Conservation (phyloP, 2,888 invertebrate species). For the Drosophila monieri region DNA sequence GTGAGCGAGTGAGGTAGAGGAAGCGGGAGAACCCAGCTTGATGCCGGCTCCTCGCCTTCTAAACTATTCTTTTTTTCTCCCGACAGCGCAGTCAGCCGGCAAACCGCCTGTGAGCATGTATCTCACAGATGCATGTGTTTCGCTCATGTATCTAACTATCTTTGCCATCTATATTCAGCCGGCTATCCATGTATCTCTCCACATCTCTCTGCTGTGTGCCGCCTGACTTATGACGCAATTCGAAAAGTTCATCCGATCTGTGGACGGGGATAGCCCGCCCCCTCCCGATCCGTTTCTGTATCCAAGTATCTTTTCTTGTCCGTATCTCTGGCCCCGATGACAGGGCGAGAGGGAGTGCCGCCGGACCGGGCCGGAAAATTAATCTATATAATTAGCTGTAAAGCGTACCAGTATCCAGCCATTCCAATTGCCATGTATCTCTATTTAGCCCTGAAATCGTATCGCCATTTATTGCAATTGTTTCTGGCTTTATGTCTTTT, state of each 20-base stretch:
- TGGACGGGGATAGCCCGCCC: neutral
- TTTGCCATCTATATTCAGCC: constrained; percentile 52
- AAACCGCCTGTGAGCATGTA: constrained; percentile 34
- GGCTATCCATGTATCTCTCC: constrained; percentile 35
- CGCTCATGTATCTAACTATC: constrained; percentile 65
- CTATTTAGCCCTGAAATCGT: constrained; percentile 69
- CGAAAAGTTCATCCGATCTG: constrained; percentile 51
- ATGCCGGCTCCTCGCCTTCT: constrained; percentile 31
- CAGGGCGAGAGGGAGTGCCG: constrained; percentile 19
- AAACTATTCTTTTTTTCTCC: constrained; percentile 2
- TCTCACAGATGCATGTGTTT: constrained; percentile 37
- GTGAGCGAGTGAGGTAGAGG: constrained; percentile 16
- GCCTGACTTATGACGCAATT: constrained; percentile 69
- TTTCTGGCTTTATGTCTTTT: constrained; percentile 16
- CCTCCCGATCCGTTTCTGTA: neutral
- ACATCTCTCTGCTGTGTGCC: constrained; percentile 23
- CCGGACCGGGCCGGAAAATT: constrained; percentile 37
- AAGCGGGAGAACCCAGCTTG: constrained; percentile 45
- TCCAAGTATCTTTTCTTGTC: neutral
- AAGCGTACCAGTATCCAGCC: constrained; percentile 33
- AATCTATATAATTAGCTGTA: constrained; percentile 59
- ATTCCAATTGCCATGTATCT: constrained; percentile 35
- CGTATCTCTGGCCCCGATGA: neutral
- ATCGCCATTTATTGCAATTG: constrained; percentile 45
- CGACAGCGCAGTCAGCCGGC: constrained; percentile 50